Percentiles rank a stretch among this genome's conserved stretches.
phyloP scores from a whole-genome alignment of 2,113 vertebrate species.

The Ginglymostoma cirratum region DNA sequence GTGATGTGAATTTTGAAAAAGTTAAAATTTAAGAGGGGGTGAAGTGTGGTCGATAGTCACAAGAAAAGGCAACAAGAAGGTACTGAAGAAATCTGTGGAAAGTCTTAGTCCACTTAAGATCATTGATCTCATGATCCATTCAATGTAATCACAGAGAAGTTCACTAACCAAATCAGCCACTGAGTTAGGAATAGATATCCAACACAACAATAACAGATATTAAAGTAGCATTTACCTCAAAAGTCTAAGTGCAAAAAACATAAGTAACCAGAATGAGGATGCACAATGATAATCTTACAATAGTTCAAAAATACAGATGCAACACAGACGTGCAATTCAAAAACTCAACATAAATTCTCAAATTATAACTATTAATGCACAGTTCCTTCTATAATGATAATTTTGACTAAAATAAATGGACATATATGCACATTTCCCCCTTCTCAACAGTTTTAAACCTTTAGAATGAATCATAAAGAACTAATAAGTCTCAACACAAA shows the following conservation, averaged over 20 bases:
- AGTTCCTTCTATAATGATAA: background rate
- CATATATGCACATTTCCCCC: background rate
- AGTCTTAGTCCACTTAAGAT: background rate
- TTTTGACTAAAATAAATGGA: background rate
- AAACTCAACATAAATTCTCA: too few species aligned
- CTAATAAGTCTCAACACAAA: background rate
- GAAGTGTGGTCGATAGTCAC: background rate
- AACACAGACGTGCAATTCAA: background rate
- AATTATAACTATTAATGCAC: background rate
- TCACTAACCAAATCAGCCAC: background rate
- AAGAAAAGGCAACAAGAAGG: background rate
- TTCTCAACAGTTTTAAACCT: background rate
- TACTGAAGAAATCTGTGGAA: background rate
- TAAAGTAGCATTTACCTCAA: background rate
- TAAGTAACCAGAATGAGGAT: background rate
- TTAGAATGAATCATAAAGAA: background rate
- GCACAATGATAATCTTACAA: background rate
- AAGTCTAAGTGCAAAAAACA: background rate
- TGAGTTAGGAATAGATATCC: background rate
- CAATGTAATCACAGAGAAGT: background rate
- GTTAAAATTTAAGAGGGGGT: background rate
- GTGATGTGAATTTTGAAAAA: background rate
- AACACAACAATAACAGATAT: background rate
- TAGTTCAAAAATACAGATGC: constrained; percentile 18
- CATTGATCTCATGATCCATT: background rate